Evolutionary conservation across 2,888 invertebrate genomes (phyloP).

Genomic region (Tenthredo livida): DNA sequence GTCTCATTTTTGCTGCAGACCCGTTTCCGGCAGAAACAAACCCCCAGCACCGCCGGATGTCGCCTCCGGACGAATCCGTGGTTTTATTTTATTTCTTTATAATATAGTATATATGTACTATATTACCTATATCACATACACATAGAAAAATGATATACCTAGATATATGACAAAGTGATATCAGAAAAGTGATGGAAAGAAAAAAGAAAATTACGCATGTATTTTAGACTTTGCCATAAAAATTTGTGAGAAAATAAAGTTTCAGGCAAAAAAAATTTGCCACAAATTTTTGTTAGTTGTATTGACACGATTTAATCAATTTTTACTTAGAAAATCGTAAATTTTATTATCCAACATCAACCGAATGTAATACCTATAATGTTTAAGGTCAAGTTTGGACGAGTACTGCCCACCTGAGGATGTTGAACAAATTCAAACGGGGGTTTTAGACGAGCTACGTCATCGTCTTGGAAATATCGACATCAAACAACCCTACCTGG

Average conservation of each 20-base stretch:
- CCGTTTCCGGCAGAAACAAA: slow-evolving; percentile 65
- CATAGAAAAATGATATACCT: too few relatives aligned
- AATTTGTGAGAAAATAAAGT: too few relatives aligned
- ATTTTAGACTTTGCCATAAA: too few relatives aligned
- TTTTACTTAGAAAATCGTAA: too few relatives aligned
- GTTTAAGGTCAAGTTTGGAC: slow-evolving; percentile 87
- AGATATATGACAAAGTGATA: too few relatives aligned
- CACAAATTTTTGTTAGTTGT: too few relatives aligned
- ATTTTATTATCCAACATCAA: neutral
- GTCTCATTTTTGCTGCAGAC: slow-evolving; percentile 55
- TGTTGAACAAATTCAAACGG: slow-evolving; percentile 88
- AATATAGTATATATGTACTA: too few relatives aligned
- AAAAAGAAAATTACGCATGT: too few relatives aligned
- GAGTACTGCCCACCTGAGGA: slow-evolving; percentile 93
- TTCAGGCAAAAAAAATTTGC: too few relatives aligned
- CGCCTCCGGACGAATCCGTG: slow-evolving; percentile 62
- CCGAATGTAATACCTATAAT: neutral
- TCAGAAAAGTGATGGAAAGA: too few relatives aligned
- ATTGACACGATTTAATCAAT: too few relatives aligned
- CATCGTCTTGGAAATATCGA: slow-evolving; percentile 69
- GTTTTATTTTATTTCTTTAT: neutral
- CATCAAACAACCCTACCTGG: slow-evolving; percentile 66
- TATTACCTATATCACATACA: too few relatives aligned
- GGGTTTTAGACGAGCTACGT: slow-evolving; percentile 82
- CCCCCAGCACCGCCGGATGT: slow-evolving; percentile 67